A percentile compares a stretch with the other conserved stretches of the same genome.
These are phyloP conservation scores for Biston stratarius DNA, from an alignment of 2,888 invertebrate genomes.

Conservation along the genomic window DNA sequence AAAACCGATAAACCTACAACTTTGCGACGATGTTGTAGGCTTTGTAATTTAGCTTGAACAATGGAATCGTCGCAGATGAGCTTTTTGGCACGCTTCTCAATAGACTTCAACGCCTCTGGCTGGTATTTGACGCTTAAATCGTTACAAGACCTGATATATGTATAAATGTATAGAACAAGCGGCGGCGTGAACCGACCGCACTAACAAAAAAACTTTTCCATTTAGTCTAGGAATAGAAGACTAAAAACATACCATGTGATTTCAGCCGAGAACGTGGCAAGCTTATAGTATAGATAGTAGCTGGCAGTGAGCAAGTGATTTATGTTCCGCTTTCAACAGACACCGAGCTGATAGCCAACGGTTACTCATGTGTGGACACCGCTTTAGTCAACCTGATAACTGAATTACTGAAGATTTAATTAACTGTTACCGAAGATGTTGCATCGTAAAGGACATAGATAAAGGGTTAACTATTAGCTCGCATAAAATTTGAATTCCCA, in stretches of 20 bases:
- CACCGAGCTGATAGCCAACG: constrained; percentile 45
- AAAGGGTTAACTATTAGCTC: too few species aligned
- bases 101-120: too few species aligned
- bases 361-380: constrained; percentile 46
- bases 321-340: constrained; percentile 55
- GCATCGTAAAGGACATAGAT: not conserved
- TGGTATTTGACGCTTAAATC: too few species aligned
- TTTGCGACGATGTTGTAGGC: too few species aligned
- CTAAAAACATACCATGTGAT: constrained; percentile 36
- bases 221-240: constrained; percentile 45
- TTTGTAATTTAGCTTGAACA: too few species aligned
- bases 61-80: too few species aligned
- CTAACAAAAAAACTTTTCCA: not conserved
- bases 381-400: constrained; percentile 45
- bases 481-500: too few species aligned
- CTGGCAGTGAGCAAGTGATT: constrained; percentile 51
- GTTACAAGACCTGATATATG: too few species aligned
- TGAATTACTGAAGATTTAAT: constrained; percentile 17
- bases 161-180: too few species aligned
- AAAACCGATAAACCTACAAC: too few species aligned
- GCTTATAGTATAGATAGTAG: not conserved
- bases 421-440: not conserved
- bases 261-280: constrained; percentile 39
- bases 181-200: too few species aligned
- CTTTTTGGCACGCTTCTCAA: too few species aligned